Base-by-base conservation (phyloP, 2,888 invertebrate genomes). In the Anthrax anthrax region DNA sequence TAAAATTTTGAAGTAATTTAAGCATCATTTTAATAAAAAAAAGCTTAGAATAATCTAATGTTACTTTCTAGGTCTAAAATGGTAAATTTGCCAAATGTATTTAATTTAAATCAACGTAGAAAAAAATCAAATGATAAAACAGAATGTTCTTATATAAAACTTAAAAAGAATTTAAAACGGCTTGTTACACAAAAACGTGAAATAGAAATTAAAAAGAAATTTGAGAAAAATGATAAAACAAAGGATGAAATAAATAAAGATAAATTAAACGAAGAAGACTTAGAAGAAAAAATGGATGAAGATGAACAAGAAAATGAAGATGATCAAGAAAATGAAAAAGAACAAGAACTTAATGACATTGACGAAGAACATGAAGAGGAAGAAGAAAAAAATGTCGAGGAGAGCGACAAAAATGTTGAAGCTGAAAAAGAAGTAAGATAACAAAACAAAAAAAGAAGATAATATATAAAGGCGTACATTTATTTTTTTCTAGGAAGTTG, bases 121-220 rank as follows among this genome's bases (percentile, higher is more conserved):
- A 23, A 23, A 32, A 32, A 32, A 32, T 9, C 9, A 3, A 12
- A 32, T 12, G 12, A 32, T 12, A 32, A 32, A 2, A 8, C 29
- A 38, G 87, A 90, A 0, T 77, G 77, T 3, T 81, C 79, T 55
- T 74, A 83, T 52, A 62, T 73, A n/a, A 78, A 76, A 55, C 67
- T 91, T 44, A 81, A 80, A 59, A 75, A 78, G 50, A 78, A 81
- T 51, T 70, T 91, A 3, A 76, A 81, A 57, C 70, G 74, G 14
- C 72, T 81, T 64, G 89, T 91, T 58, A 77, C 77, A 3, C 73
- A 76, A 51, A 80, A 79, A 56, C 71, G 86, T 43, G 75, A 78
- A 37, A 72, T 81, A 48, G 80, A 84, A 54, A 77, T 87, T 43
- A 67, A 75, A 27, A 75, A 80, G 48, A 63, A 70, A 59, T 62